A percentile compares a stretch with the other conserved stretches of the same genome.
These are phyloP conservation scores for Elmis aenea DNA, from an alignment of 2,888 invertebrate genomes.

Conservation along the genomic window DNA sequence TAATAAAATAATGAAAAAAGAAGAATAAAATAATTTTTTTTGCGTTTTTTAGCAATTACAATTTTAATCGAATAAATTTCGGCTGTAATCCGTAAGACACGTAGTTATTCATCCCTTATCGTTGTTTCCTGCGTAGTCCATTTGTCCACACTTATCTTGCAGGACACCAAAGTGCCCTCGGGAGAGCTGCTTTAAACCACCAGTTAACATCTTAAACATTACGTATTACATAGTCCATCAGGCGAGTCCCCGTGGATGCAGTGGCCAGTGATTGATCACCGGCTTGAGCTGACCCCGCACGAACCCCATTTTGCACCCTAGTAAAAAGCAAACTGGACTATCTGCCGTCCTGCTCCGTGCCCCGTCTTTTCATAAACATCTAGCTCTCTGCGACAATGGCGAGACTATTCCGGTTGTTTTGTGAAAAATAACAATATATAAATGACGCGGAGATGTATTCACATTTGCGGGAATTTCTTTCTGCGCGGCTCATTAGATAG, in stretches of 20 bases:
- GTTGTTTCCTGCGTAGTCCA: conserved; percentile 10
- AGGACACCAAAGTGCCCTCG: conserved; percentile 37
- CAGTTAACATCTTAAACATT: conserved; percentile 48
- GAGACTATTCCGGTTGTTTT: too few relatives aligned
- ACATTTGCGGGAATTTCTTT: conserved; percentile 45
- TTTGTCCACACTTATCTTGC: conserved; percentile 29
- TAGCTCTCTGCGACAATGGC: conserved; percentile 18
- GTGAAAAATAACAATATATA: conserved; percentile 39
- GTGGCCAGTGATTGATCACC: conserved; percentile 46
- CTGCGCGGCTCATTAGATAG: conserved; percentile 40
- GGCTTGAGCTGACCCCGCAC: conserved; percentile 37
- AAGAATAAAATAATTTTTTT: too few relatives aligned
- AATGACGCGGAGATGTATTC: conserved; percentile 44
- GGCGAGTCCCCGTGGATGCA: conserved; percentile 27
- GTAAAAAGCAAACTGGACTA: conserved; percentile 38
- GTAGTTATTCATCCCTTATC: too few relatives aligned
- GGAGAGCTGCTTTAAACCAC: conserved; percentile 44
- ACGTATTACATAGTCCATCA: conserved; percentile 43
- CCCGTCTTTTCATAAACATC: conserved; percentile 43
- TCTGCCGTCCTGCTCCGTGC: conserved; percentile 39
- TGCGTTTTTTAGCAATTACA: too few relatives aligned
- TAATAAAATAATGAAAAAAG: too few relatives aligned
- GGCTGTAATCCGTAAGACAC: too few relatives aligned
- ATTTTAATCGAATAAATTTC: too few relatives aligned
- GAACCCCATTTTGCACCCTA: conserved; percentile 32